A percentile compares a stretch with the other conserved stretches of the same genome.
Conservation (phyloP, 2,113 vertebrate genomes). For the Dicrurus megarhynchus region DNA sequence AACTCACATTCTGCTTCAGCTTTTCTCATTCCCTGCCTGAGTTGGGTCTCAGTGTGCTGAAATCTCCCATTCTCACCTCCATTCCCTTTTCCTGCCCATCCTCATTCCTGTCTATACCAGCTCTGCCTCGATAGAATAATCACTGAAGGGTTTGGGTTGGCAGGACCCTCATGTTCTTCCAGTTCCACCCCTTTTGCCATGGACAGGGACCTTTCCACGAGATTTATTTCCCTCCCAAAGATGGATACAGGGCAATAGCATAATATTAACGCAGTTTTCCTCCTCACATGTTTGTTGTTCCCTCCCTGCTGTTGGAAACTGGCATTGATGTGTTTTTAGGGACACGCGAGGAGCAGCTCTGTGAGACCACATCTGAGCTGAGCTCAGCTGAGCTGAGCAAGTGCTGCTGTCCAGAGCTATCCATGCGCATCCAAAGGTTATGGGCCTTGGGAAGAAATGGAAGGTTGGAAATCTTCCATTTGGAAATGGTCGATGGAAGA, state of each 20-base stretch:
- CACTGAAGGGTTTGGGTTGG: background rate
- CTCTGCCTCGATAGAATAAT: background rate
- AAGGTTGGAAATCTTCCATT: too few relatives aligned
- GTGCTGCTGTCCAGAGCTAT: background rate
- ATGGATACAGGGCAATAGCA: background rate
- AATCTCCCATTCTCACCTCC: background rate
- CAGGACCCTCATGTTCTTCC: background rate
- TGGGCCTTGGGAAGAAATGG: background rate
- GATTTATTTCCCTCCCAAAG: background rate
- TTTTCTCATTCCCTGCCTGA: background rate
- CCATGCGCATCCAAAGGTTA: background rate
- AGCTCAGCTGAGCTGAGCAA: background rate
- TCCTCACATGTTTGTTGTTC: fast-evolving
- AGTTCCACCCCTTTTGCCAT: background rate
- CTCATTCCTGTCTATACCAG: background rate
- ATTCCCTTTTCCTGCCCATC: background rate
- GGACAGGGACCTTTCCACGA: fast-evolving
- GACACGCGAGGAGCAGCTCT: background rate
- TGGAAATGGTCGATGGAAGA: background rate
- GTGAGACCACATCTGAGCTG: background rate
- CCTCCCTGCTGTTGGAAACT: background rate
- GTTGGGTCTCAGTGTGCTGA: background rate
- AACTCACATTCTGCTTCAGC: background rate
- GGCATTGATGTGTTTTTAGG: background rate
- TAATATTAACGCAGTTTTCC: background rate